Conservation (phyloP, 2,797 vertebrate species). For the Ispidina picta region DNA sequence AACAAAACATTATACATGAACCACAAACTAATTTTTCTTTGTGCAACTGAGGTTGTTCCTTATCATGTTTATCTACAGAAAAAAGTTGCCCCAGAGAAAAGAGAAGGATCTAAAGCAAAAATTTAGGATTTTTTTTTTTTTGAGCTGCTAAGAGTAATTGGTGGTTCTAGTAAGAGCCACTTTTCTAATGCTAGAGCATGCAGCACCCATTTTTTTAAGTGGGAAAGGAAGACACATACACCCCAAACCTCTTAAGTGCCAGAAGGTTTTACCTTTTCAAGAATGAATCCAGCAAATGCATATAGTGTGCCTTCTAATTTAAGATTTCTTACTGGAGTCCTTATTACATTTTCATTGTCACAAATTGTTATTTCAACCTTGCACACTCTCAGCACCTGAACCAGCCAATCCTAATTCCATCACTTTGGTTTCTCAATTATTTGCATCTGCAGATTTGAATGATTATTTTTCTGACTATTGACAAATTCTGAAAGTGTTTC, state of each 20-base stretch:
- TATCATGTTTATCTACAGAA: background rate
- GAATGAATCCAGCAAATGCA: background rate
- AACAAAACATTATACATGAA: background rate
- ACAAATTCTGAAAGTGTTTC: background rate
- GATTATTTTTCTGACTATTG: background rate
- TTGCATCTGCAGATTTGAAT: background rate
- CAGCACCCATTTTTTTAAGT: background rate
- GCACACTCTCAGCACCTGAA: background rate
- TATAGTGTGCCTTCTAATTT: background rate
- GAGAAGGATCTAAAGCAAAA: background rate
- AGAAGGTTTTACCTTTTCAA: background rate
- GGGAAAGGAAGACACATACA: background rate
- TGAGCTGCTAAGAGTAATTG: background rate
- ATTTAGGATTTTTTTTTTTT: background rate
- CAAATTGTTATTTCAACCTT: background rate
- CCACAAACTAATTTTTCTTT: background rate
- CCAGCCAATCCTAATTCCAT: background rate
- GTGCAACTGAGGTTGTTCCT: background rate
- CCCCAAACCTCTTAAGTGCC: too few relatives aligned
- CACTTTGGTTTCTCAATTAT: background rate
- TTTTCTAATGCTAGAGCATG: background rate
- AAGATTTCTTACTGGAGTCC: background rate
- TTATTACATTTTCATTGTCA: background rate
- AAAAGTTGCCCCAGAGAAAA: background rate
- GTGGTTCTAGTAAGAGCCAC: background rate